Conservation (phyloP, 2,113 vertebrate genomes). For the Sturnus vulgaris region DNA sequence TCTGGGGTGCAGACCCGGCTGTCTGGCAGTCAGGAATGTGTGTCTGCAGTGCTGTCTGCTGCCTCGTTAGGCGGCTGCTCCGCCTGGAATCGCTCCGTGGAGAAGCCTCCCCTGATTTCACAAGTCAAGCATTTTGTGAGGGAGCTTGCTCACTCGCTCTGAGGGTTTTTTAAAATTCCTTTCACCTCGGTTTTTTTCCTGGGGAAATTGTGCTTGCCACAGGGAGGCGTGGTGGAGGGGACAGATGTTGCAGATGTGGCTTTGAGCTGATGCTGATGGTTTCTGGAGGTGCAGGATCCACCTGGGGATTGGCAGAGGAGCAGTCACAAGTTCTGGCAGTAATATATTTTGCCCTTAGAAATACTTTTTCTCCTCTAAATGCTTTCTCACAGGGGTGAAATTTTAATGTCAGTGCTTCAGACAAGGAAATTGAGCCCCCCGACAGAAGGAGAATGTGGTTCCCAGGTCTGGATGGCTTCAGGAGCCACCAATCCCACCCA, state of each 20-base stretch:
- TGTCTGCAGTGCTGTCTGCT: background rate
- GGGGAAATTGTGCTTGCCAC: rapidly evolving
- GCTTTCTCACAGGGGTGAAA: background rate
- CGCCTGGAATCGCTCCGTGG: background rate
- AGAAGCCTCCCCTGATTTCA: background rate
- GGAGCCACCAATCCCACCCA: background rate
- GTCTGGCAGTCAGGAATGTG: background rate
- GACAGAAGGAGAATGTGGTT: background rate
- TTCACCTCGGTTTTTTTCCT: background rate
- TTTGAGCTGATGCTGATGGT: background rate
- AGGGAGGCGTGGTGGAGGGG: background rate
- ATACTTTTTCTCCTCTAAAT: background rate
- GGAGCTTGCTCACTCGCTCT: background rate
- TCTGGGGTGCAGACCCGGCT: background rate
- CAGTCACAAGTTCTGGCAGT: background rate
- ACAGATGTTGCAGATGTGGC: background rate
- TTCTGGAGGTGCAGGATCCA: background rate
- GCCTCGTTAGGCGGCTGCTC: background rate
- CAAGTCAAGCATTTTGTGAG: background rate
- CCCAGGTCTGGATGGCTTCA: background rate
- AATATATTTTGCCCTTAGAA: background rate
- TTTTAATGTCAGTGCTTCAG: background rate
- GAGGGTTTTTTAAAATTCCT: background rate
- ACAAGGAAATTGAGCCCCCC: background rate
- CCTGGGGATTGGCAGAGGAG: background rate